These are phyloP conservation scores for Chironomus riparius DNA, from an alignment of 2,888 invertebrate genomes.

Conservation along the genomic window DNA sequence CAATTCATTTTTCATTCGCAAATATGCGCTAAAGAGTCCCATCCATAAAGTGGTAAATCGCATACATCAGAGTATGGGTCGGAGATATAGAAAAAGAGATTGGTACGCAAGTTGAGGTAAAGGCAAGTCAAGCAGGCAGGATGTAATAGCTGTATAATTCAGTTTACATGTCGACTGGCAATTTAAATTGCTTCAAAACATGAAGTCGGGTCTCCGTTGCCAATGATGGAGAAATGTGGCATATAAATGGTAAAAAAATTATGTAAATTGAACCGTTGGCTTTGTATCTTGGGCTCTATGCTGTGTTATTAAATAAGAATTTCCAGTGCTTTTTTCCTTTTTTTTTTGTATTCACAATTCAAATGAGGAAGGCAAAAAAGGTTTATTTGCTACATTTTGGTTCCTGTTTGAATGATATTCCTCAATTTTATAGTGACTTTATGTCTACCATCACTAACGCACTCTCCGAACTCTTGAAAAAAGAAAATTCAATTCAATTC, in stretches of 20 bases:
- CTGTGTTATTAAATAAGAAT: conserved; percentile 16
- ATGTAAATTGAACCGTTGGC: conserved; percentile 16
- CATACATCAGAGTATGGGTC: too few relatives aligned
- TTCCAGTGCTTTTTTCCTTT: not conserved
- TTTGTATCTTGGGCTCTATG: not conserved
- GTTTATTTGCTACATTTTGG: not conserved
- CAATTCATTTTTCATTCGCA: too few relatives aligned
- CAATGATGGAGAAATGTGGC: not conserved
- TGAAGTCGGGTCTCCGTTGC: not conserved
- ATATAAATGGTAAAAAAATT: conserved; percentile 13
- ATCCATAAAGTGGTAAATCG: too few relatives aligned
- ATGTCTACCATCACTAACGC: too few relatives aligned
- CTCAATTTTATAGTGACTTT: too few relatives aligned
- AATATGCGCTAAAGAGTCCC: too few relatives aligned
- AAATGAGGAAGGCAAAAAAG: not conserved
- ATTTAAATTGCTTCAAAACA: conserved; percentile 18
- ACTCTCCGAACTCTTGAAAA: too few relatives aligned
- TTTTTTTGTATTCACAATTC: not conserved
- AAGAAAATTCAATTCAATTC: not conserved
- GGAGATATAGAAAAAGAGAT: too few relatives aligned
- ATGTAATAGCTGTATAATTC: conserved; percentile 25
- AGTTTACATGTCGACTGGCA: conserved; percentile 26
- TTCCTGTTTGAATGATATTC: too few relatives aligned
- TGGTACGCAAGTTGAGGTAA: too few relatives aligned
- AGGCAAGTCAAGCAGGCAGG: not conserved